Base-by-base conservation (phyloP, 2,888 invertebrate species). In the Polymixis lichenea region DNA sequence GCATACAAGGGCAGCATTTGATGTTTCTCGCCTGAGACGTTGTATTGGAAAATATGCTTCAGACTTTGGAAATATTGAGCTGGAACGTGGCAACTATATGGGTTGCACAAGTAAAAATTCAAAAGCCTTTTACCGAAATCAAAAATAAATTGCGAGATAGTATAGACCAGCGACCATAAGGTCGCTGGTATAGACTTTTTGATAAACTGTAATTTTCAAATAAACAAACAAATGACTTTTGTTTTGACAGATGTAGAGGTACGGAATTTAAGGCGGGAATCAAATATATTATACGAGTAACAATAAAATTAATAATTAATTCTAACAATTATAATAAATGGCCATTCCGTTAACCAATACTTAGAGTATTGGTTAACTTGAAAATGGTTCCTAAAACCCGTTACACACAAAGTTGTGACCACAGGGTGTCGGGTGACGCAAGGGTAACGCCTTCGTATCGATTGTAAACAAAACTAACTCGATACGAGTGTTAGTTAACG, bases 371-470 rank as follows among this genome's bases (percentile, higher is more conserved):
- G n/a, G n/a, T n/a, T n/a, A n/a, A 67, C 19, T 60, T 68, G 43
- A 51, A 38, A 78, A 69, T 77, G 66, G 80, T 80, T 83, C 75
- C 67, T 75, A 79, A 82, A 84, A 81, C 86, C 84, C 83, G 87
- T 87, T 83, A 71, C 62, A 19, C 58, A 72, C 25, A 43, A 66
- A 73, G 64, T 61, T 38, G 77, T 82, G 76, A 87, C 87, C 87
- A 75, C 87, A 87, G 78, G 56, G 84, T 87, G 56, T 87, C 81
- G 68, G n/a, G 72, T 87, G 79, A 58, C 87, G 69, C 46, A 43
- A 75, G 87, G 86, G 87, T 82, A 81, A 86, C 86, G 82, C 79
- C 78, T 82, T 25, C 43, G 80, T 80, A 87, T 87, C 77, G 87
- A 87, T 87, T 87, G 70, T 78, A 79, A 84, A 85, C 86, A 80